Conservation (phyloP, 2,797 vertebrate species). For the Sebastes miniatus region DNA sequence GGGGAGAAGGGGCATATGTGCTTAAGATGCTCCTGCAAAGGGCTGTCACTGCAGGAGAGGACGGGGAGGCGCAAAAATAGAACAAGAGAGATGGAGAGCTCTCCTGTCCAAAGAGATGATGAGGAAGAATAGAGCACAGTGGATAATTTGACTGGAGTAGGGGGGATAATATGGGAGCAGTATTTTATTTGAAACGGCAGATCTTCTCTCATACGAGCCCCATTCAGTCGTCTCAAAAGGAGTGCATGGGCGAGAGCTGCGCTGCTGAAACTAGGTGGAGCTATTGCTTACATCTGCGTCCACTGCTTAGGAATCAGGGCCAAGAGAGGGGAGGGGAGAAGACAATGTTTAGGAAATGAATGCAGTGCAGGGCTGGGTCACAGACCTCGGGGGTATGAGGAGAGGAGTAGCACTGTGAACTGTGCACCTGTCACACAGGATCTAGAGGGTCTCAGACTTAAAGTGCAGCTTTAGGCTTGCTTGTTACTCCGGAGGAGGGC, state of each 20-base stretch:
- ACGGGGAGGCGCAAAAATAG: conserved; percentile 72
- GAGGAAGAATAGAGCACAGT: conserved; percentile 69
- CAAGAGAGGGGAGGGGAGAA: conserved; percentile 43
- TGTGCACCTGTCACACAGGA: conserved; percentile 69
- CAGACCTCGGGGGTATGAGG: conserved; percentile 51
- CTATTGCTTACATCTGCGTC: conserved; percentile 73
- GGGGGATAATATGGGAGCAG: conserved; percentile 66
- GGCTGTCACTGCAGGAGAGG: conserved; percentile 78
- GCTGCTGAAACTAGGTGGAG: conserved; percentile 76
- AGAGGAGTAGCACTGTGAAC: conserved; percentile 55
- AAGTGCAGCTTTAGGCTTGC: conserved; percentile 57
- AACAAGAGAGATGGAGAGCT: conserved; percentile 70
- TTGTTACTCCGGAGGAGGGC: conserved; percentile 45
- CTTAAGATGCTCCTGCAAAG: conserved; percentile 79
- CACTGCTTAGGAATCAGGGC: conserved; percentile 43
- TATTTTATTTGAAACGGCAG: conserved; percentile 69
- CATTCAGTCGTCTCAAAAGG: conserved; percentile 52
- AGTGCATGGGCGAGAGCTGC: conserved; percentile 32
- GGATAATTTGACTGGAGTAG: conserved; percentile 77
- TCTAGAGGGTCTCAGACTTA: conserved; percentile 45
- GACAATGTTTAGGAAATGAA: conserved; percentile 71
- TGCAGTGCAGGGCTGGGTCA: conserved; percentile 69
- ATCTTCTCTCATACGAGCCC: conserved; percentile 51
- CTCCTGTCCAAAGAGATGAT: conserved; percentile 75
- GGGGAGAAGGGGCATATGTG: conserved; percentile 72